phyloP scores from a whole-genome alignment of 2,113 vertebrate genomes.

The Panthera tigris region DNA sequence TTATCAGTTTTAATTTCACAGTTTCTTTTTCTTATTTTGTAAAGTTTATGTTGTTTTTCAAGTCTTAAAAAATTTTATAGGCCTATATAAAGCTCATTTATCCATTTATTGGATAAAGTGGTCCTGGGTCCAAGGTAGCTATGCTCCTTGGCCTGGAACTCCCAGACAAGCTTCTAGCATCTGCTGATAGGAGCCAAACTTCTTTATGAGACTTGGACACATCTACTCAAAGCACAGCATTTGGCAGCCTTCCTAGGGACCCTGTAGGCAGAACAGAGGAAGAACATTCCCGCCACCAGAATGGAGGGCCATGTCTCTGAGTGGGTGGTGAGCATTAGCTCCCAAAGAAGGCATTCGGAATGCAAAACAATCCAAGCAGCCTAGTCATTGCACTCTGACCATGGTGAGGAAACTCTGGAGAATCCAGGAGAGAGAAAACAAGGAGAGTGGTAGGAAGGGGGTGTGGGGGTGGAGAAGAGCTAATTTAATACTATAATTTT shows the following conservation, averaged over 20 bases:
- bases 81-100: not conserved
- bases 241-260: not conserved
- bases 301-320: not conserved
- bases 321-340: not conserved
- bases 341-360: slow-evolving; percentile 28
- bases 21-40: not conserved
- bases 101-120: not conserved
- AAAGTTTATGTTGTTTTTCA: not conserved
- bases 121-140: not conserved
- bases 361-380: not conserved
- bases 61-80: not conserved
- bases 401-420: not conserved
- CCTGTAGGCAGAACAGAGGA: slow-evolving; percentile 15
- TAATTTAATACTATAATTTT: not conserved
- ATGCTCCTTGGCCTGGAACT: not conserved
- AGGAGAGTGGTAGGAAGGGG: not conserved
- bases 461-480: not conserved
- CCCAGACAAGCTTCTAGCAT: not conserved
- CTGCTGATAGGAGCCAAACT: not conserved
- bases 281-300: slow-evolving; percentile 28
- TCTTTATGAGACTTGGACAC: not conserved
- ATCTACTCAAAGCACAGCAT: not conserved
- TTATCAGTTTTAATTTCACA: not conserved
- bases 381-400: not conserved
- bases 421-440: slow-evolving; percentile 5